Conservation (phyloP, 2,113 vertebrate species). For the Nicator chloris region DNA sequence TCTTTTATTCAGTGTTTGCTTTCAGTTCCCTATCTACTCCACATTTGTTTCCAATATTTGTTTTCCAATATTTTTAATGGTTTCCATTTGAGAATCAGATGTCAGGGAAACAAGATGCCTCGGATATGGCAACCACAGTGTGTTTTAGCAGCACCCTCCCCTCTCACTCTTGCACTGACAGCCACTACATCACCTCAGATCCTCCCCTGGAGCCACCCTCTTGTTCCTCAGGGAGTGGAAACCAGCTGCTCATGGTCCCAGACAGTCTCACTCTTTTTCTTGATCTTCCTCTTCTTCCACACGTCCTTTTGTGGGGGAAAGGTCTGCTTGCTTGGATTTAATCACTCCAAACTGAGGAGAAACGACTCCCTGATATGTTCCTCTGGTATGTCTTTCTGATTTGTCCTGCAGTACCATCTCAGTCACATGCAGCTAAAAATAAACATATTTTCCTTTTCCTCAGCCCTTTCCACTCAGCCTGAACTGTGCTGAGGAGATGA, state of each 20-base stretch:
- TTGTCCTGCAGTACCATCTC: background rate
- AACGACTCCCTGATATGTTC: background rate
- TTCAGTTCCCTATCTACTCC: background rate
- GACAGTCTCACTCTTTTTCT: background rate
- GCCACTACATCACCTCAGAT: background rate
- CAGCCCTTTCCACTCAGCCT: background rate
- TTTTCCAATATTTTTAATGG: background rate
- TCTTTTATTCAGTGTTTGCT: background rate
- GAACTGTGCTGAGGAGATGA: background rate
- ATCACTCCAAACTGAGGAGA: background rate
- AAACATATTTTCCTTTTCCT: background rate
- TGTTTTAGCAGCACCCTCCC: background rate
- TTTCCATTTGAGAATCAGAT: background rate
- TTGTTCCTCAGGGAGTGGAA: background rate
- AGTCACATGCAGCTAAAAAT: slow-evolving; percentile 14
- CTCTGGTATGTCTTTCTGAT: background rate
- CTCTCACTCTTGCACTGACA: background rate
- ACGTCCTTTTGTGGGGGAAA: background rate
- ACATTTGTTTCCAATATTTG: background rate
- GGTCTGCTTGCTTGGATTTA: background rate
- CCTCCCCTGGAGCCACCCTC: background rate
- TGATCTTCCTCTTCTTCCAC: background rate
- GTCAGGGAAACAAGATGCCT: background rate
- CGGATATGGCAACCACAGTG: background rate
- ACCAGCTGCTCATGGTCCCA: accelerated